Percentiles rank a stretch among this genome's conserved stretches.
phyloP scores from a whole-genome alignment of 2,797 vertebrate genomes.

The Lacerta bilineata region DNA sequence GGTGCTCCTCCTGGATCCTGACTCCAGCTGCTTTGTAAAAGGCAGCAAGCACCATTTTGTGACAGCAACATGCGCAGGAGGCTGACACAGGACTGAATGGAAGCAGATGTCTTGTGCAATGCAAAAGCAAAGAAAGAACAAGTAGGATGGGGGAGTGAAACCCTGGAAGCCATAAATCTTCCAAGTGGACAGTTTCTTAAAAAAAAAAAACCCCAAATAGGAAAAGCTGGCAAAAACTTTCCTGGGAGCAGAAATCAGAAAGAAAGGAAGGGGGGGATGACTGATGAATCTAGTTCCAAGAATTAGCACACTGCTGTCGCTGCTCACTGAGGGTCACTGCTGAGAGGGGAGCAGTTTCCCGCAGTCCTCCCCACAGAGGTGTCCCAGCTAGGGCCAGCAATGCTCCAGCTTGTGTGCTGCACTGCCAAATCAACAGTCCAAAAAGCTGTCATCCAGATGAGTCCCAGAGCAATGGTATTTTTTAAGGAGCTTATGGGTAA shows the following conservation, averaged over 20 bases:
- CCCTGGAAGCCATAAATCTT: conserved; percentile 1
- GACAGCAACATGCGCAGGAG: neutral
- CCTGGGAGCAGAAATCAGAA: neutral
- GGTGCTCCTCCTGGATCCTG: neutral
- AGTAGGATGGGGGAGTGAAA: neutral
- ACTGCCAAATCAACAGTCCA: neutral
- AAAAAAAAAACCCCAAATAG: conserved; percentile 1
- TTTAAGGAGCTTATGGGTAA: neutral
- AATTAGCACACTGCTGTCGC: neutral
- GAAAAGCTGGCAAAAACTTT: conserved; percentile 1
- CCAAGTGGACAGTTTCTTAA: neutral
- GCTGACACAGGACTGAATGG: neutral
- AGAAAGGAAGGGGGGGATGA: conserved; percentile 54
- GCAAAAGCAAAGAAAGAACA: neutral
- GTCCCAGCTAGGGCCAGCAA: neutral
- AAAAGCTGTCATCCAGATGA: neutral
- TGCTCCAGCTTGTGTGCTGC: neutral
- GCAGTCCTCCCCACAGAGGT: neutral
- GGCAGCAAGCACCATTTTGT: neutral
- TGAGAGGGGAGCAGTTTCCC: neutral
- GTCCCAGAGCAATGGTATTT: too few species aligned
- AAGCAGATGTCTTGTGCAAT: neutral
- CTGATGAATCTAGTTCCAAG: neutral
- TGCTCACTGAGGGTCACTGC: too few species aligned
- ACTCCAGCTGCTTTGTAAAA: neutral